Percentiles rank a stretch among this genome's conserved stretches.
Evolutionary conservation across 2,113 vertebrate species (phyloP).

Genomic region (Dryoscopus gambensis): DNA sequence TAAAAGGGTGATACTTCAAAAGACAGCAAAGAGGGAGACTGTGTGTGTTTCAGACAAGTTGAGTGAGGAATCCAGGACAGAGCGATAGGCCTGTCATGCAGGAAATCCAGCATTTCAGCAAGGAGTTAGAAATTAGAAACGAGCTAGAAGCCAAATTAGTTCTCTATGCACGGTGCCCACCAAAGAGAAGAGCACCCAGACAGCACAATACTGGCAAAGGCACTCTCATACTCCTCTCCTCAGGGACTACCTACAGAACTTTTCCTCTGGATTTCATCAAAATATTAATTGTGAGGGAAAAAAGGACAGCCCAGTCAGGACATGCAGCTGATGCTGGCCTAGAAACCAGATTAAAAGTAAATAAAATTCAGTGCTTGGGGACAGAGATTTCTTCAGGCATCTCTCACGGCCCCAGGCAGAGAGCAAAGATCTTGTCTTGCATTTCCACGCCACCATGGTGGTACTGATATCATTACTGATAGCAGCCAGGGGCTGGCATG

Average conservation of each 20-base stretch:
- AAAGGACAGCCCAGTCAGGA: background rate
- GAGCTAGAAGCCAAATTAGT: background rate
- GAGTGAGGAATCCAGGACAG: background rate
- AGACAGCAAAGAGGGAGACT: background rate
- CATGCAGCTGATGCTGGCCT: background rate
- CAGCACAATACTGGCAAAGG: background rate
- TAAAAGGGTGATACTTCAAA: background rate
- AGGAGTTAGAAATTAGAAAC: background rate
- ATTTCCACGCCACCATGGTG: background rate
- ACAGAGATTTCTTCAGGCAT: background rate
- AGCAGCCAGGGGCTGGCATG: background rate
- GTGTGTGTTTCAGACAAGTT: background rate
- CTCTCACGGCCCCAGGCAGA: background rate
- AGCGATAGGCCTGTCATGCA: background rate
- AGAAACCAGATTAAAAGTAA: background rate
- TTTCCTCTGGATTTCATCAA: background rate
- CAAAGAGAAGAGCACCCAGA: background rate
- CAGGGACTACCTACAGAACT: fast-evolving
- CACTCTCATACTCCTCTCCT: background rate
- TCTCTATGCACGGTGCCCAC: background rate
- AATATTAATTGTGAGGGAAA: background rate
- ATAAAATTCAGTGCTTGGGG: background rate
- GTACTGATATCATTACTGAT: too few species aligned
- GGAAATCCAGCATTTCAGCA: background rate
- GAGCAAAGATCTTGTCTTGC: background rate